phyloP scores from a whole-genome alignment of 1,140 invertebrate genomes.

The Halesus radiatus region DNA sequence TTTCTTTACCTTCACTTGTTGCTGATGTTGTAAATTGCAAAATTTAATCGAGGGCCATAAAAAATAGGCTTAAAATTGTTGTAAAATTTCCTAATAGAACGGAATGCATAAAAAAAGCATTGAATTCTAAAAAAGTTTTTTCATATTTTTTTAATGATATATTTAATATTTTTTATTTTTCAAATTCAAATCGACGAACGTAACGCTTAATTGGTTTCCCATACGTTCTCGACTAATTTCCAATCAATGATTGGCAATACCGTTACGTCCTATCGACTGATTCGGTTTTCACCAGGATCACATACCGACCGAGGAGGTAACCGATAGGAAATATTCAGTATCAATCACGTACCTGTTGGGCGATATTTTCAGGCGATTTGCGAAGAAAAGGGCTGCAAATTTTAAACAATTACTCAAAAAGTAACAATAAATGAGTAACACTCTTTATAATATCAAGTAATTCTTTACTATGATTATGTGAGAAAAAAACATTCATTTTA shows the following conservation, averaged over 20 bases:
- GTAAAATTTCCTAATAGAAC: not conserved
- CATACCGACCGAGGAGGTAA: constrained; percentile 50
- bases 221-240: not conserved
- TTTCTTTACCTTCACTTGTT: constrained; percentile 54
- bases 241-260: constrained; percentile 55
- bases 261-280: constrained; percentile 58
- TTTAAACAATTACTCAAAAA: too few species aligned
- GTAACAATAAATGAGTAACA: too few species aligned
- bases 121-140: too few species aligned
- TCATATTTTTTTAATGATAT: too few species aligned
- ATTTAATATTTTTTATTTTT: too few species aligned
- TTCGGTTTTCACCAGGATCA: constrained; percentile 56
- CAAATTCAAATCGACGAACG: too few species aligned
- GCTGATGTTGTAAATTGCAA: constrained; percentile 43
- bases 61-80: not conserved
- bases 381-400: too few species aligned
- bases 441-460: too few species aligned
- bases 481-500: too few species aligned
- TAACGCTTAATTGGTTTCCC: constrained; percentile 37
- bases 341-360: constrained; percentile 42
- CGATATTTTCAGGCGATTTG: too few species aligned
- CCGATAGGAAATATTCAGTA: constrained; percentile 53
- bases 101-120: too few species aligned
- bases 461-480: too few species aligned
- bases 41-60: constrained; percentile 45